Evolutionary conservation across 2,797 vertebrate genomes (phyloP).

Genomic region (Lagodon rhomboides): DNA sequence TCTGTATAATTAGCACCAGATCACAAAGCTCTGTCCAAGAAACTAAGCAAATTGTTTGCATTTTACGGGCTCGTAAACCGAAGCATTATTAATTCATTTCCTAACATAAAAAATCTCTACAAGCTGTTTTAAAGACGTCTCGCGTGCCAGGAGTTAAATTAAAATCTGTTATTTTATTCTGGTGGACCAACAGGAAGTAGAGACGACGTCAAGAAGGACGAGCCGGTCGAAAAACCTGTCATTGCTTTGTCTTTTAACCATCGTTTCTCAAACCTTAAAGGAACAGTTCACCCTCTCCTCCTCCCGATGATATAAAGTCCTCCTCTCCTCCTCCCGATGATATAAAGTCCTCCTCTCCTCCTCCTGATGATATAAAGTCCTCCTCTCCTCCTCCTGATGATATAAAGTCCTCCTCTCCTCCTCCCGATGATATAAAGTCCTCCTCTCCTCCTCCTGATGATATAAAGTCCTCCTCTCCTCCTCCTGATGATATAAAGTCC

Average conservation of each 20-base stretch:
- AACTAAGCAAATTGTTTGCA: not conserved
- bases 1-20: constrained; percentile 23
- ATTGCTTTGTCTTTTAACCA: not conserved
- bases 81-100: constrained; percentile 3
- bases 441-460: too few species aligned
- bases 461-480: too few species aligned
- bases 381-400: too few species aligned
- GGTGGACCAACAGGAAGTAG: not conserved
- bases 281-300: too few species aligned
- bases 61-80: constrained; percentile 15
- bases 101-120: not conserved
- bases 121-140: not conserved
- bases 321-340: too few species aligned
- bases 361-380: too few species aligned
- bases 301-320: too few species aligned
- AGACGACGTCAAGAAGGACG: not conserved
- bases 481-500: too few species aligned
- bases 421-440: too few species aligned
- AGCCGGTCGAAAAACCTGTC: not conserved
- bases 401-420: too few species aligned
- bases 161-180: not conserved
- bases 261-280: too few species aligned
- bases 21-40: not conserved
- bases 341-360: too few species aligned
- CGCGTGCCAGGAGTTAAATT: not conserved